Conservation (phyloP, 2,113 vertebrate genomes). For the Apus apus region DNA sequence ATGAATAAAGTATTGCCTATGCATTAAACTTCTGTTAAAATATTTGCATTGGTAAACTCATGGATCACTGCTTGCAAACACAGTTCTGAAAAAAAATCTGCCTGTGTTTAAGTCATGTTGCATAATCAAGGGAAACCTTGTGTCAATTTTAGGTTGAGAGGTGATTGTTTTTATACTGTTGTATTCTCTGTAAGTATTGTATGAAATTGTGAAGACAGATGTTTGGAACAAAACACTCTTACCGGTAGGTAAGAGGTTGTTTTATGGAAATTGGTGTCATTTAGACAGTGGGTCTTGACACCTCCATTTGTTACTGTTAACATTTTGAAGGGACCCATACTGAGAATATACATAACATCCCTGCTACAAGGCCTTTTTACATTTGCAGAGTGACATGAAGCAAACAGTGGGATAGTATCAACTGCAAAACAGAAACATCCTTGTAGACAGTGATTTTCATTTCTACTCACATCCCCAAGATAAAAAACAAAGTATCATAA, state of each 20-base stretch:
- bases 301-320: neutral
- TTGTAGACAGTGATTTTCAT: neutral
- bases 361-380: neutral
- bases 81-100: neutral
- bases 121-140: neutral
- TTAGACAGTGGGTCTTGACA: neutral
- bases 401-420: neutral
- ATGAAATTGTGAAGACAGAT: neutral
- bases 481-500: neutral
- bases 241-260: neutral
- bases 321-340: neutral
- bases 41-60: neutral
- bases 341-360: neutral
- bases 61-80: neutral
- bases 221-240: neutral
- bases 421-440: neutral
- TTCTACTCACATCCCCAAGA: neutral
- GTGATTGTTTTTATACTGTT: neutral
- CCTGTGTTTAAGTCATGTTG: neutral
- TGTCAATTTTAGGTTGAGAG: neutral
- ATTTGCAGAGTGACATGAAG: neutral
- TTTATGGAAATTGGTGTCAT: neutral
- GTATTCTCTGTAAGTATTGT: neutral
- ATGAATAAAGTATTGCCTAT: neutral
- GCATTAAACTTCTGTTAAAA: neutral